These are phyloP conservation scores for Leptinotarsa peninsularis DNA, from an alignment of 2,888 invertebrate species.

Conservation along the genomic window DNA sequence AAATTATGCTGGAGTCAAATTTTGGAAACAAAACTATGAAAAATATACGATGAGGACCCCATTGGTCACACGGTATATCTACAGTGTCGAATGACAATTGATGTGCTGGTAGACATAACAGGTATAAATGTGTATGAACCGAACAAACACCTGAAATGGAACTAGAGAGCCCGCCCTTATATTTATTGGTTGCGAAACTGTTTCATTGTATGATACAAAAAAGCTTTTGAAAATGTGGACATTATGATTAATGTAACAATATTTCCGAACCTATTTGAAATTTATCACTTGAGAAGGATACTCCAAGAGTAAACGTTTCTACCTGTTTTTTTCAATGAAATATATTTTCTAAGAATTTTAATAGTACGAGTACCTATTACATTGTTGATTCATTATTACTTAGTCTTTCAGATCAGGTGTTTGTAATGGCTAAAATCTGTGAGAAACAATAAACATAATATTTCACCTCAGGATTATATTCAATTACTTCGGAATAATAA, in stretches of 20 bases:
- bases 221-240: background rate
- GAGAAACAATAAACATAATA: constrained; percentile 34
- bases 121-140: background rate
- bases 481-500: too few species aligned
- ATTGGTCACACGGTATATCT: background rate
- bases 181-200: background rate
- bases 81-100: background rate
- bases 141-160: background rate
- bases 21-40: too few species aligned
- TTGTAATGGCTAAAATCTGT: constrained; percentile 37
- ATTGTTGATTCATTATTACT: constrained; percentile 32
- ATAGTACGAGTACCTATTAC: constrained; percentile 25
- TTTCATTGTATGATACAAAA: background rate
- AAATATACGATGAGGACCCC: too few species aligned
- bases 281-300: constrained; percentile 38
- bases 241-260: constrained; percentile 38
- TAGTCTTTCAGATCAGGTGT: constrained; percentile 7
- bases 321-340: constrained; percentile 40
- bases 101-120: constrained; percentile 1
- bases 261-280: constrained; percentile 32
- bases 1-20: too few species aligned
- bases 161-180: background rate
- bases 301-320: constrained; percentile 35
- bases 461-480: background rate
- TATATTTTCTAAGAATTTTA: constrained; percentile 40